Conservation (phyloP, 2,888 invertebrate genomes). For the Cactoblastis cactorum region DNA sequence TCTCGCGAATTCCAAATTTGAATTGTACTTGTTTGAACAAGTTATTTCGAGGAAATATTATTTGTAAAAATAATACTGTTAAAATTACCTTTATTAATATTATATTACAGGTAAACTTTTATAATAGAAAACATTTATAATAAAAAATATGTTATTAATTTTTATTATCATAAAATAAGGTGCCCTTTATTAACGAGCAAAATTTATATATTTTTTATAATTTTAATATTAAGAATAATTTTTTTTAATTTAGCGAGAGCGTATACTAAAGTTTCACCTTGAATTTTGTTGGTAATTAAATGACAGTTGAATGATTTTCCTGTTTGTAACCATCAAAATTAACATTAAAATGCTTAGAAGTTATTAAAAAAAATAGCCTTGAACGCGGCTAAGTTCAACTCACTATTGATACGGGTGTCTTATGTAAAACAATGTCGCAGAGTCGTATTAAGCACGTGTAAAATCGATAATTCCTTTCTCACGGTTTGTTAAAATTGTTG, state of each 20-base stretch:
- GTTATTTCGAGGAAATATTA: background rate
- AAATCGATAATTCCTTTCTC: no score
- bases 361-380: slow-evolving; percentile 37
- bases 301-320: background rate
- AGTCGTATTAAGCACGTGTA: background rate
- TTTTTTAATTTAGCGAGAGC: no score
- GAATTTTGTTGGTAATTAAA: background rate
- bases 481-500: no score
- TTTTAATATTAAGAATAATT: no score
- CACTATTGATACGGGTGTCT: slow-evolving; percentile 8
- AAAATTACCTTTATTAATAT: background rate
- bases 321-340: no score
- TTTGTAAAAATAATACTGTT: background rate
- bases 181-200: no score
- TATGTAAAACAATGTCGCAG: slow-evolving; percentile 13
- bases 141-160: no score
- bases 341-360: slow-evolving; percentile 7
- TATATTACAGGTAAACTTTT: background rate
- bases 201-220: no score
- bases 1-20: slow-evolving; percentile 7
- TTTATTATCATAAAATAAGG: no score
- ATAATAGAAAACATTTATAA: background rate
- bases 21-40: background rate
- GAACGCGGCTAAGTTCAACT: slow-evolving; percentile 51
- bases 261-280: background rate